These are phyloP conservation scores for Tenualosa ilisha DNA, from an alignment of 2,797 vertebrate species.

Conservation along the genomic window DNA sequence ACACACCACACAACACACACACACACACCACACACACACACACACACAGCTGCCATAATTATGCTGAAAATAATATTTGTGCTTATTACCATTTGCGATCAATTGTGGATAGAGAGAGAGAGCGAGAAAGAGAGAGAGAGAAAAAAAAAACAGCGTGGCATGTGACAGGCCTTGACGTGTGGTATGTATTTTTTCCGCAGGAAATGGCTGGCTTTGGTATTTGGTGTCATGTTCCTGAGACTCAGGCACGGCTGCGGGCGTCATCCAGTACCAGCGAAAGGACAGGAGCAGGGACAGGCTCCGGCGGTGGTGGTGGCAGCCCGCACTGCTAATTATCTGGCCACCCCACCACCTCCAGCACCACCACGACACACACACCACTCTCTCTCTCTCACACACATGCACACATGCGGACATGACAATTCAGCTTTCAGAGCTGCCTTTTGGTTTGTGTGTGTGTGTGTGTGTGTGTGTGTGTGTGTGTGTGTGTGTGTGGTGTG, in stretches of 20 bases:
- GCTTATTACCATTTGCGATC: constrained; percentile 13
- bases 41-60: neutral
- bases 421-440: neutral
- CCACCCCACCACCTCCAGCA: neutral
- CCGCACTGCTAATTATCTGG: neutral
- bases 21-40: neutral
- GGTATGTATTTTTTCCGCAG: neutral
- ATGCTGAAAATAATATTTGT: constrained; percentile 16
- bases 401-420: neutral
- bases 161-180: neutral
- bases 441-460: too few relatives aligned
- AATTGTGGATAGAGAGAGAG: neutral
- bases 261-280: neutral
- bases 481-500: neutral
- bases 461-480: neutral
- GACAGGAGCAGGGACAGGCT: neutral
- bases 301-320: neutral
- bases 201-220: constrained; percentile 12
- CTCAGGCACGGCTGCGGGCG: neutral
- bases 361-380: neutral
- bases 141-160: neutral
- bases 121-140: neutral
- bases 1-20: neutral
- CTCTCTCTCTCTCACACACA: neutral
- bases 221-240: constrained; percentile 9